Evolutionary conservation across 2,888 invertebrate genomes (phyloP), one percentile per base, ranked within the genome.

Genomic region (Troides oblongomaculatus): DNA sequence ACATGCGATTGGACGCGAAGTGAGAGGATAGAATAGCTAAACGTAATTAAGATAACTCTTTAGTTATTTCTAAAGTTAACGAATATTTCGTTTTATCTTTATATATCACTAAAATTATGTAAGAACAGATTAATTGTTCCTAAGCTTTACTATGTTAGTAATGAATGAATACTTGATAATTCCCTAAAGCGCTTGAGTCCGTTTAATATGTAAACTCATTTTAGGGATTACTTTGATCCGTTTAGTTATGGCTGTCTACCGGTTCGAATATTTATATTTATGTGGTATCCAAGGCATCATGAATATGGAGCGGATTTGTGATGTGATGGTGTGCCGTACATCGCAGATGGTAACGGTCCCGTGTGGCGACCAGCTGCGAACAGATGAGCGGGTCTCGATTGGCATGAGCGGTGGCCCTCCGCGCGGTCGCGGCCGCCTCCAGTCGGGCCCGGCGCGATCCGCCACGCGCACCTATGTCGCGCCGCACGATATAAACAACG

Each of bases 371-470:
- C 85, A 85, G 85, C 84, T 84, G 85, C 84, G 80, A 82, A 80
- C 84, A 85, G 88, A 87, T 84, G 87, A 86, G 84, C 81, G 81
- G 78, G 77, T 75, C 75, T 76, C 68, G 72, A 69, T 73, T 67
- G 70, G 67, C 68, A 66, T 71, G 62, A 66, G 69, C 64, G 71
- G 61, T 68, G 62, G 64, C 83, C 81, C 84, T 81, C 79, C 80
- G 83, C 80, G 73, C 74, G 67, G 72, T 77, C 75, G 75, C 77
- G 72, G 71, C 69, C 70, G 70, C 68, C 71, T 71, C 79, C 88
- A 91, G 90, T 91, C 86, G 83, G 79, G 77, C 79, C 76, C 81
- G 81, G 87, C 84, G 88, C 90, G 90, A 87, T 81, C 82, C 79
- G 82, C 80, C 80, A 89, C 84, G 90, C 90, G 89, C 90, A 90